These are phyloP conservation scores for Piezodorus guildinii DNA, from an alignment of 1,140 invertebrate species.

Conservation along the genomic window DNA sequence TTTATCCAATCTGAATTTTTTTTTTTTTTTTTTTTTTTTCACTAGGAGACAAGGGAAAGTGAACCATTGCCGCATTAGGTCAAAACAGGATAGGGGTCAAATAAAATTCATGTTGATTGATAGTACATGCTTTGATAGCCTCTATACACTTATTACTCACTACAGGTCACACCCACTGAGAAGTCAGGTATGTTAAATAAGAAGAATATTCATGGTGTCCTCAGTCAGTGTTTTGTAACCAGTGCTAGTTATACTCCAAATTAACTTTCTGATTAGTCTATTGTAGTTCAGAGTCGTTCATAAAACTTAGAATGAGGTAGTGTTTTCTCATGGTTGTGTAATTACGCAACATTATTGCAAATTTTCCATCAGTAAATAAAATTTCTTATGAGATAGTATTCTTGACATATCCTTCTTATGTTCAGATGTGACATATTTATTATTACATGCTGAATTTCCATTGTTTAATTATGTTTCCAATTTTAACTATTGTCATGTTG, in stretches of 20 bases:
- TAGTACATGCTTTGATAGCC: conserved; percentile 76
- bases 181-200: conserved; percentile 48
- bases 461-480: neutral
- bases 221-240: conserved; percentile 6
- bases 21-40: conserved; percentile 19
- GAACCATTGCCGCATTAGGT: conserved; percentile 86
- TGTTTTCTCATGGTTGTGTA: neutral
- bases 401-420: no score
- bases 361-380: neutral
- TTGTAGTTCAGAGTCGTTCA: conserved; percentile 8
- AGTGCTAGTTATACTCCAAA: conserved; percentile 8
- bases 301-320: conserved; percentile 6
- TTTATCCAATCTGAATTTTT: conserved; percentile 10
- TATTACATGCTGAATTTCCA: no score
- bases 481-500: no score
- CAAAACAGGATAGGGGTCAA: conserved; percentile 76
- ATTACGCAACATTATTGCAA: conserved; percentile 6
- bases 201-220: conserved; percentile 6
- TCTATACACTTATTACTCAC: conserved; percentile 85
- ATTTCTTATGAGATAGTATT: no score
- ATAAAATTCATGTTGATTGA: conserved; percentile 89
- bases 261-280: conserved; percentile 11
- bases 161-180: conserved; percentile 76
- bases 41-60: conserved; percentile 66
- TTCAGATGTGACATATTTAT: no score